These are phyloP conservation scores for Siderastrea radians DNA, from an alignment of 92 coral and sea anemone species.

Conservation along the genomic window DNA sequence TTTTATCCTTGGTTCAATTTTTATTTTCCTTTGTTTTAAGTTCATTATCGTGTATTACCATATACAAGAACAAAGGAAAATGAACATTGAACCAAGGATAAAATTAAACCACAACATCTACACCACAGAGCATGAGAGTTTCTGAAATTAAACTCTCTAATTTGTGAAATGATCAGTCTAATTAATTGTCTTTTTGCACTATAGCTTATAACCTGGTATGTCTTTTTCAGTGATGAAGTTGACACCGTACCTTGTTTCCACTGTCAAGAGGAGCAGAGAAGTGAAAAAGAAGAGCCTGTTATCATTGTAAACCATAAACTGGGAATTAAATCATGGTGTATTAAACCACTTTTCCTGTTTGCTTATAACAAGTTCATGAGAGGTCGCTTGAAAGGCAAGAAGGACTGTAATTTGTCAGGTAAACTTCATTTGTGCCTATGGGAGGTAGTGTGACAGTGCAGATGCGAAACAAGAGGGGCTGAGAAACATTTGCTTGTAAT, in stretches of 20 bases:
- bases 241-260: constrained; percentile 80
- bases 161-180: too few relatives aligned
- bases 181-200: not conserved
- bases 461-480: too few relatives aligned
- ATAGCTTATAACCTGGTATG: not conserved
- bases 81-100: too few relatives aligned
- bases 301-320: constrained; percentile 66
- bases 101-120: too few relatives aligned
- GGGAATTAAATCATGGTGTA: constrained; percentile 86
- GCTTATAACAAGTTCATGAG: constrained; percentile 73
- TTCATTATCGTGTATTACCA: too few relatives aligned
- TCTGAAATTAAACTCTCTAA: too few relatives aligned
- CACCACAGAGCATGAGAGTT: too few relatives aligned
- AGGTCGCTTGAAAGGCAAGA: constrained; percentile 41
- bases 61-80: too few relatives aligned
- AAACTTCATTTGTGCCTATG: not conserved
- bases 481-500: too few relatives aligned
- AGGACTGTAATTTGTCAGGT: constrained; percentile 35
- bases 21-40: too few relatives aligned
- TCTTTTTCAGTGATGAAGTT: constrained; percentile 87
- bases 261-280: constrained; percentile 55
- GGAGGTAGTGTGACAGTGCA: not conserved
- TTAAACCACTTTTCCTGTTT: constrained; percentile 77
- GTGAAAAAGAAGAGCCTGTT: constrained; percentile 7
- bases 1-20: too few relatives aligned